Conservation (phyloP, 2,888 invertebrate genomes). For the Opisthograptis luteolata region DNA sequence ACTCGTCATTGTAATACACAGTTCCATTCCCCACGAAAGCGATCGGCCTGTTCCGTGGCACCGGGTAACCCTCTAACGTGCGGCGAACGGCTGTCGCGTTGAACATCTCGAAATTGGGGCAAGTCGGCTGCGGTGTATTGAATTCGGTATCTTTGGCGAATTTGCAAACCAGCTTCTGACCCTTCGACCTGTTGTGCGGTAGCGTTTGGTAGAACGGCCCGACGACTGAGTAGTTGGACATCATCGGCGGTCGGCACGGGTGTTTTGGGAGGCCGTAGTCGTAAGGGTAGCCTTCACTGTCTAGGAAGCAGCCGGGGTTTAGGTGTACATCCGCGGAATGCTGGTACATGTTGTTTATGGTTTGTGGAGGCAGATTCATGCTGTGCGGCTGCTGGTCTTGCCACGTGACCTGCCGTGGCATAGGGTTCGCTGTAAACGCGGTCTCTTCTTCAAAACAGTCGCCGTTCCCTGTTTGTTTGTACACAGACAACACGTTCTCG, state of each 20-base stretch:
- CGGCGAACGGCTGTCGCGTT: slow-evolving; percentile 86
- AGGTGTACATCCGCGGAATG: slow-evolving; percentile 90
- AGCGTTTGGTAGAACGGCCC: slow-evolving; percentile 89
- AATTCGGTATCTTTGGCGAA: slow-evolving; percentile 80
- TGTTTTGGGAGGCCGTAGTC: slow-evolving; percentile 91
- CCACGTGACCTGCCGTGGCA: slow-evolving; percentile 83
- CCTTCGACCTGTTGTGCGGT: slow-evolving; percentile 88
- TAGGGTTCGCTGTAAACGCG: slow-evolving; percentile 67
- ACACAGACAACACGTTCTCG: slow-evolving; percentile 75
- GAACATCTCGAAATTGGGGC: slow-evolving; percentile 74
- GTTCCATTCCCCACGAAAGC: slow-evolving; percentile 78
- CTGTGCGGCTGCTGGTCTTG: slow-evolving; percentile 78
- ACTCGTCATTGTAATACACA: slow-evolving; percentile 82
- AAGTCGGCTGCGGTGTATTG: slow-evolving; percentile 65
- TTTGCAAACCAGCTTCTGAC: slow-evolving; percentile 78
- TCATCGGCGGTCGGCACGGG: slow-evolving; percentile 73
- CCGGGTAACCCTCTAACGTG: slow-evolving; percentile 92
- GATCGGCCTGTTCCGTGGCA: slow-evolving; percentile 80
- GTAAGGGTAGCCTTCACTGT: slow-evolving; percentile 91
- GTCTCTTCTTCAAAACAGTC: slow-evolving; percentile 77
- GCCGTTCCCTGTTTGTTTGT: slow-evolving; percentile 66
- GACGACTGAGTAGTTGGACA: slow-evolving; percentile 73
- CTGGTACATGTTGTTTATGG: slow-evolving; percentile 81
- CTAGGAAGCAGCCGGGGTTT: slow-evolving; percentile 90
- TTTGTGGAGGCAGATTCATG: slow-evolving; percentile 72